Evolutionary conservation across 2,113 vertebrate species (phyloP).

Genomic region (Microcebus ravelobensis): DNA sequence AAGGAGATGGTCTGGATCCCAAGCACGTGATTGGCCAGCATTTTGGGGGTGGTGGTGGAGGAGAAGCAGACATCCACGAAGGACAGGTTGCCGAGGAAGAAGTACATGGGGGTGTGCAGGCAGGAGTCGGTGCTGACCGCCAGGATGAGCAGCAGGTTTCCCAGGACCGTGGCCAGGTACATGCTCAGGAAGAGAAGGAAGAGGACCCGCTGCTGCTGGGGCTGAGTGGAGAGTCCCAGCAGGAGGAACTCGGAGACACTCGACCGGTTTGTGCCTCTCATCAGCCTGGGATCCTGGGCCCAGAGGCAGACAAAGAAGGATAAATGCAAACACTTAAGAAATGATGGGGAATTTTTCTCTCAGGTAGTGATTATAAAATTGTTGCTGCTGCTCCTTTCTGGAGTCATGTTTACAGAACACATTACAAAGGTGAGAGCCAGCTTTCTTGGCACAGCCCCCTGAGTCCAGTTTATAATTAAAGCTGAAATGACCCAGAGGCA

Average conservation of each 20-base stretch:
- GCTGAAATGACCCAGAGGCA: background rate
- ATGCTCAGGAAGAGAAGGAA: conserved; percentile 62
- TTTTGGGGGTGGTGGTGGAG: conserved; percentile 67
- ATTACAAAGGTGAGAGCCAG: background rate
- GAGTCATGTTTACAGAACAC: background rate
- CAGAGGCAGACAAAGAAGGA: too few relatives aligned
- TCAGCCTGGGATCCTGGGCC: too few relatives aligned
- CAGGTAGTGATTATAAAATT: background rate
- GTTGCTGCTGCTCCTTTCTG: background rate
- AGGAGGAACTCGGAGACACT: conserved; percentile 5
- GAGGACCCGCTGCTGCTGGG: conserved; percentile 40
- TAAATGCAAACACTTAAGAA: background rate
- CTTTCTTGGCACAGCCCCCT: background rate
- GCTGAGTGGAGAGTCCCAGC: conserved; percentile 68
- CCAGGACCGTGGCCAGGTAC: conserved; percentile 55
- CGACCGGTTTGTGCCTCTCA: too few relatives aligned
- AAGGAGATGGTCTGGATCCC: conserved; percentile 67
- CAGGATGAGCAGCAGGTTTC: conserved; percentile 56
- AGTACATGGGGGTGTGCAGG: conserved; percentile 78
- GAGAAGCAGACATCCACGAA: conserved; percentile 73
- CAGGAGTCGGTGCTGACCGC: background rate
- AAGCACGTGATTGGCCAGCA: conserved; percentile 55
- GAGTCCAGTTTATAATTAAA: background rate
- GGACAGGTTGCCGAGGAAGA: conserved; percentile 75
- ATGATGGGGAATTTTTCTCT: background rate